These are phyloP conservation scores for Lobophora halterata DNA, from an alignment of 2,888 invertebrate genomes.

Conservation along the genomic window DNA sequence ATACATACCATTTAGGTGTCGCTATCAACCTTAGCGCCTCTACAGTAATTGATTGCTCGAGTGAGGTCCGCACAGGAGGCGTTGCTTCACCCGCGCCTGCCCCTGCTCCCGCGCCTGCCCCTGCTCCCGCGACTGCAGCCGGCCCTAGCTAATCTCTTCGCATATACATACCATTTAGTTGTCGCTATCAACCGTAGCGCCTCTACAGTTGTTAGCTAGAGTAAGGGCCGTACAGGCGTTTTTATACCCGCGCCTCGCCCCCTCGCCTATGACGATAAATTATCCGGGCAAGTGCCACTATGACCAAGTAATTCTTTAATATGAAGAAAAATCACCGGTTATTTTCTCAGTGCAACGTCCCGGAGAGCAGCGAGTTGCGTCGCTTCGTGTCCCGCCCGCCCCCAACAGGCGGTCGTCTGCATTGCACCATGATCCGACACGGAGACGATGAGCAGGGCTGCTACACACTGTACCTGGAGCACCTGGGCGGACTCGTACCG, in stretches of 20 bases:
- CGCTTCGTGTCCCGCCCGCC: slow-evolving; percentile 97
- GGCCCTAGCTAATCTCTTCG: slow-evolving; percentile 92
- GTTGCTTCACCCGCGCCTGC: slow-evolving; percentile 86
- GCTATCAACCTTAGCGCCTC: slow-evolving; percentile 84
- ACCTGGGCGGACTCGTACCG: slow-evolving; percentile 97
- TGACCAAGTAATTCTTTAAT: too few relatives aligned
- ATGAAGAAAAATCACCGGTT: too few relatives aligned
- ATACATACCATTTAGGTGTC: slow-evolving; percentile 91
- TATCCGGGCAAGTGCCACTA: too few relatives aligned
- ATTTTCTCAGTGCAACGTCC: slow-evolving; percentile 93
- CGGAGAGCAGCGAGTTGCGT: slow-evolving; percentile 91
- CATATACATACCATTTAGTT: too few relatives aligned
- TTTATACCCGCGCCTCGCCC: too few relatives aligned
- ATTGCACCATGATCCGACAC: slow-evolving; percentile 98
- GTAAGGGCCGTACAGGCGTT: too few relatives aligned
- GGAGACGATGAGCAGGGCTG: slow-evolving; percentile 91
- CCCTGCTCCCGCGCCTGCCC: slow-evolving; percentile 92
- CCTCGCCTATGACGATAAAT: too few relatives aligned
- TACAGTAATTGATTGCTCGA: slow-evolving; percentile 94
- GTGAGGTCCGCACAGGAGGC: slow-evolving; percentile 89
- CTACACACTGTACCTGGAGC: slow-evolving; percentile 95
- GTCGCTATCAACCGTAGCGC: too few relatives aligned
- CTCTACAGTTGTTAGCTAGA: too few relatives aligned
- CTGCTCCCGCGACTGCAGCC: too few relatives aligned
- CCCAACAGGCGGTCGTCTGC: slow-evolving; percentile 85